These are phyloP conservation scores for Terrapene triunguis DNA, from an alignment of 2,113 vertebrate genomes.

Conservation along the genomic window DNA sequence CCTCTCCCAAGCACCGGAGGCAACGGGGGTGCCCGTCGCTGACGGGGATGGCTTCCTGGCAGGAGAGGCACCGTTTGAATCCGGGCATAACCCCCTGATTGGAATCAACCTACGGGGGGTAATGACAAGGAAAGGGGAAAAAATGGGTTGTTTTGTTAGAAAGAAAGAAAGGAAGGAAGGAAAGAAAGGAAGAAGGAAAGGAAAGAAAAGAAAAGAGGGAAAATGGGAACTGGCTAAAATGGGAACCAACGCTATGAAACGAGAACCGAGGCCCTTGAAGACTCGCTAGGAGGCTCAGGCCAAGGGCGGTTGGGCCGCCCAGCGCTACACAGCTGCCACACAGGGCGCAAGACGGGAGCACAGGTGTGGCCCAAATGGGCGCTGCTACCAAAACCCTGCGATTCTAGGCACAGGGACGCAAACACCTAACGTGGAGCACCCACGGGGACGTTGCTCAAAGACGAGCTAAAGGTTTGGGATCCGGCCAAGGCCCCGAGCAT, in stretches of 20 bases:
- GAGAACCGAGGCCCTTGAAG: neutral
- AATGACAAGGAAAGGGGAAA: neutral
- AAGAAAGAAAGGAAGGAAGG: too few relatives aligned
- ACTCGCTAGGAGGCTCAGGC: accelerated
- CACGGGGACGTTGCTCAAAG: neutral
- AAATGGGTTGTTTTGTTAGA: neutral
- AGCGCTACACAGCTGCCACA: too few relatives aligned
- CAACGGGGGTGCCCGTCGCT: neutral
- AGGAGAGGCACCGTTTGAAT: neutral
- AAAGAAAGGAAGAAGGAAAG: too few relatives aligned
- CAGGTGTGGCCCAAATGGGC: neutral
- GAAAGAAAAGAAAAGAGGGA: neutral
- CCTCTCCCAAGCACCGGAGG: neutral
- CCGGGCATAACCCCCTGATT: neutral
- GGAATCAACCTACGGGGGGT: neutral
- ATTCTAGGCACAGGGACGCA: neutral
- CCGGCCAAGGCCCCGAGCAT: neutral
- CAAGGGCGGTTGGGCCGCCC: too few relatives aligned
- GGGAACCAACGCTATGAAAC: neutral
- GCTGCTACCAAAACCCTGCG: neutral
- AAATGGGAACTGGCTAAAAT: neutral
- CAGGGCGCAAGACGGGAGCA: too few relatives aligned
- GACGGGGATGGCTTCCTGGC: neutral
- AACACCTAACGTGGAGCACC: neutral
- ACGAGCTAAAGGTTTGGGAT: neutral